Evolutionary conservation across 2,113 vertebrate genomes (phyloP), one percentile per base, ranked within the genome.

Genomic region (Alectura lathami): DNA sequence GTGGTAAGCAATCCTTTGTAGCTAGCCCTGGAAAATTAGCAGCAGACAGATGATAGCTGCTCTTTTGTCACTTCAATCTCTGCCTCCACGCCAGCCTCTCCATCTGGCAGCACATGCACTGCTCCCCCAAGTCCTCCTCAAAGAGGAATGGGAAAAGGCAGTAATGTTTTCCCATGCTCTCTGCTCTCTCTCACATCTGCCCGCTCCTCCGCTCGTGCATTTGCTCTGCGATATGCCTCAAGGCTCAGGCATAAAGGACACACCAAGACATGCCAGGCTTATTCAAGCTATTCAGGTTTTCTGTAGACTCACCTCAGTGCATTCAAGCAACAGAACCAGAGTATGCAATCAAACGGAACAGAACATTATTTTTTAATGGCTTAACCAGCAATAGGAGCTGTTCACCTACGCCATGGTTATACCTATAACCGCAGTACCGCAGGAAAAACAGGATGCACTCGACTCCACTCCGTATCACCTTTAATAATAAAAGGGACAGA

Each of bases 401-500:
- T 36, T 56, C 74, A 36, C 8, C 32, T 73, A 72, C 32, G 78
- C 83, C 51, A 34, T 1, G 81, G 38, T 11, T 56, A 63, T 11
- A 69, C 8, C 27, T 23, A 22, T 22, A 54, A 66, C 79, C 9
- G 86, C 38, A 78, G 38, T 6, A 21, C 21, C 69, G 64, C 23
- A 38, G 47, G 20, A 62, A 11, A 79, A 21, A 59, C 9, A 56
- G 81, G 34, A 82, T 0, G 0, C 86, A 67, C 26, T 6, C 11
- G 5, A 86, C 51, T 83, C 60, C 79, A 89, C 66, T 92, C 92
- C 75, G 70, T 86, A 85, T 76, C 43, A 90, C 15, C 54, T 86
- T 91, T 97, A 96, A 97, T 97, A 95, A 32, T 86, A 47, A 77
- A 93, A 95, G 68, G 70, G 45, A 93, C 36, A 70, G 51, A 51